These are phyloP conservation scores for Sciurus vulgaris DNA, from an alignment of 2,797 vertebrate species.

Conservation along the genomic window DNA sequence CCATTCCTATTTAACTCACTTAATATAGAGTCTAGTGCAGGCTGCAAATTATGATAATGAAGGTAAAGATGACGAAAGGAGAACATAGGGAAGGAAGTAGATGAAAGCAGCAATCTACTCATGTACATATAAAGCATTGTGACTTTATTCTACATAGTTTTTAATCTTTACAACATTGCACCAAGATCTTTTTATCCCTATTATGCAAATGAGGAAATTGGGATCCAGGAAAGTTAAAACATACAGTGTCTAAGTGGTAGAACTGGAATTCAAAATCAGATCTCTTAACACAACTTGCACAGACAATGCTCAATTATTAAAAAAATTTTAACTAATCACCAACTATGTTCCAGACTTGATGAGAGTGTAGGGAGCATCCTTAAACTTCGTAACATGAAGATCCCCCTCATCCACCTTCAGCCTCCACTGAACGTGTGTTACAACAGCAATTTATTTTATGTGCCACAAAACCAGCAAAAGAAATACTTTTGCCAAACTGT, in stretches of 20 bases:
- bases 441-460: slow-evolving; percentile 6
- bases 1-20: slow-evolving; percentile 30
- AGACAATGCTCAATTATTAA: not conserved
- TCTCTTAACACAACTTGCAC: not conserved
- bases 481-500: slow-evolving; percentile 34
- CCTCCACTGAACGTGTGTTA: not conserved
- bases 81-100: not conserved
- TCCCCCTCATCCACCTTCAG: not conserved
- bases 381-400: not conserved
- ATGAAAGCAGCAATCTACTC: not conserved
- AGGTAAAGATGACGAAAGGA: not conserved
- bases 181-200: not conserved
- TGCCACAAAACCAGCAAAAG: slow-evolving; percentile 47
- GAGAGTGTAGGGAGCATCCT: not conserved
- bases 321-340: not conserved
- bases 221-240: not conserved
- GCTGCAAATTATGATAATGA: not conserved
- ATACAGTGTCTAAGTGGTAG: not conserved
- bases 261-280: not conserved
- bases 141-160: not conserved
- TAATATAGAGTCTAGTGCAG: not conserved
- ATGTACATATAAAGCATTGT: not conserved
- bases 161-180: not conserved
- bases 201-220: not conserved
- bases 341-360: not conserved